These are phyloP conservation scores for Helicolenus hilgendorfi DNA, from an alignment of 2,797 vertebrate species.

Conservation along the genomic window DNA sequence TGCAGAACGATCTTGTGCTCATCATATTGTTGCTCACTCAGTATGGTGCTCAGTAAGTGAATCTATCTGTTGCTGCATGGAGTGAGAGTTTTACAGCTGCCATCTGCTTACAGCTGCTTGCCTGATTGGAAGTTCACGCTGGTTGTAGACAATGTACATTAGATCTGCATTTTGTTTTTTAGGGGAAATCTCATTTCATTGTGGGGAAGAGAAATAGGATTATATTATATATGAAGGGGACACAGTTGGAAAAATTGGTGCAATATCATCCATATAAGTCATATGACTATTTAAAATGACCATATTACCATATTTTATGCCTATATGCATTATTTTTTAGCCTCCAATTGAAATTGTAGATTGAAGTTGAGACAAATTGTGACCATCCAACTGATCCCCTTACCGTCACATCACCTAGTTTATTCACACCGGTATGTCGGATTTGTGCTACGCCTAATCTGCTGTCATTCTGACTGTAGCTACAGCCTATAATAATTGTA, in stretches of 20 bases:
- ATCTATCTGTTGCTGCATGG: constrained; percentile 28
- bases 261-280: neutral
- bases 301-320: neutral
- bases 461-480: neutral
- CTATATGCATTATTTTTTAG: neutral
- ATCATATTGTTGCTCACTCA: constrained; percentile 4
- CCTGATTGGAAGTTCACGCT: constrained; percentile 28
- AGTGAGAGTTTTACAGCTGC: constrained; percentile 29
- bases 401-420: neutral
- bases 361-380: neutral
- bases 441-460: neutral
- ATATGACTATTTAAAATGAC: neutral
- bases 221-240: too few relatives aligned
- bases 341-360: neutral
- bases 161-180: neutral
- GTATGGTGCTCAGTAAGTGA: neutral
- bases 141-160: constrained; percentile 6
- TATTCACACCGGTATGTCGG: neutral
- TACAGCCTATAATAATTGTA: neutral
- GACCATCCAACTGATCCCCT: neutral
- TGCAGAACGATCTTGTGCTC: neutral
- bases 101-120: constrained; percentile 35
- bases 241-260: neutral
- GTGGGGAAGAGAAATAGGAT: neutral
- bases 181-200: neutral